A percentile compares a stretch with the other conserved stretches of the same genome.
Evolutionary conservation across 2,797 vertebrate genomes (phyloP).

Genomic region (Pangasius larnaudii): DNA sequence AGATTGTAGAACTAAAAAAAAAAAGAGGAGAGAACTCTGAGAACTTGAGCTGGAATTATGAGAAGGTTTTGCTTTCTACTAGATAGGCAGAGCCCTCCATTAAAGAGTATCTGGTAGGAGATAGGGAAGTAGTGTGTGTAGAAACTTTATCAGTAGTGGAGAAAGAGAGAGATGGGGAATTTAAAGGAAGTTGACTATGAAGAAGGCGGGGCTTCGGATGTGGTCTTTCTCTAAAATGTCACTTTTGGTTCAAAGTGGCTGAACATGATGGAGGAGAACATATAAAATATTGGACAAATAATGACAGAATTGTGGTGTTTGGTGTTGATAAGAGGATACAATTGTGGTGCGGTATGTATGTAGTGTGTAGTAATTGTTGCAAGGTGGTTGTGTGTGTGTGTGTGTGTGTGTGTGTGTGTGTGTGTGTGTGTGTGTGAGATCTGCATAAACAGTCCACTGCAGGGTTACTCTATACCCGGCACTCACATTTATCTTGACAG

Average conservation of each 20-base stretch:
- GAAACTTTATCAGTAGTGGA: neutral
- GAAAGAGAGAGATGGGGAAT: neutral
- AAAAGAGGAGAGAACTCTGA: neutral
- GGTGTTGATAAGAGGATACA: neutral
- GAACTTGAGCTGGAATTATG: neutral
- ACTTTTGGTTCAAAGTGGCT: neutral
- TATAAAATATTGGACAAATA: neutral
- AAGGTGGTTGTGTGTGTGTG: neutral
- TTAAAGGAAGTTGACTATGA: neutral
- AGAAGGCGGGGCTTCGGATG: neutral
- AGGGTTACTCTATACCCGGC: neutral
- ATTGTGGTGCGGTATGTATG: neutral
- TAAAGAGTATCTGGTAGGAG: neutral
- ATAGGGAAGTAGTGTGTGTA: neutral
- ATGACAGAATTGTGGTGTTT: neutral
- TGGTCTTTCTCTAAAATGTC: neutral
- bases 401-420: neutral
- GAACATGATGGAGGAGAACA: neutral
- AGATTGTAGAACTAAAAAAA: too few relatives aligned
- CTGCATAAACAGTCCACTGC: neutral
- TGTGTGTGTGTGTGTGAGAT: neutral
- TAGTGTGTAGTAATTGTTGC: neutral
- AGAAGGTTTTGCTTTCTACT: neutral
- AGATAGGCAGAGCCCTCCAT: neutral
- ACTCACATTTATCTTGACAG: slow-evolving; percentile 36